Percentiles rank a stretch among this genome's conserved stretches.
These are phyloP conservation scores for Danionella dracula DNA, from an alignment of 2,797 vertebrate species.

Conservation along the genomic window DNA sequence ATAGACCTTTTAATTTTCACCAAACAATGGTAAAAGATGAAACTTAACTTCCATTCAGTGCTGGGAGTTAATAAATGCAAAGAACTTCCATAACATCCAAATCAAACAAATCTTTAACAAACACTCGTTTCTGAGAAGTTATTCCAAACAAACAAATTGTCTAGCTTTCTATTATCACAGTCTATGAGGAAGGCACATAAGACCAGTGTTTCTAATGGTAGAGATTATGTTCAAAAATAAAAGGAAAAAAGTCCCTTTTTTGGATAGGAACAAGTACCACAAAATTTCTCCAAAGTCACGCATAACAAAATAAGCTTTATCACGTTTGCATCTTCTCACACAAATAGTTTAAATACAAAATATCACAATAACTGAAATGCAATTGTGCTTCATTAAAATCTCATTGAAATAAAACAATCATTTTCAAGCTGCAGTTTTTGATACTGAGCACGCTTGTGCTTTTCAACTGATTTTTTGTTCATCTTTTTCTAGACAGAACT, in stretches of 20 bases:
- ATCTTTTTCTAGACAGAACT: no score
- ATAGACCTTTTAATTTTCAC: no score
- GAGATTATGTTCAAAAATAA: slow-evolving; percentile 15
- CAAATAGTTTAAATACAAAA: slow-evolving; percentile 49
- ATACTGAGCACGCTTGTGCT: slow-evolving; percentile 34
- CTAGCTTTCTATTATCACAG: slow-evolving; percentile 16
- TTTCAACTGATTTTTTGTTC: slow-evolving; percentile 1
- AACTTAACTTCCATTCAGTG: not conserved
- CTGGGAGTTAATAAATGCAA: not conserved
- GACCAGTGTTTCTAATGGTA: slow-evolving; percentile 15
- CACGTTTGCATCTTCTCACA: slow-evolving; percentile 42
- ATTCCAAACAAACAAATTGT: not conserved
- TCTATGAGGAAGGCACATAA: slow-evolving; percentile 31
- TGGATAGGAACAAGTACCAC: not conserved
- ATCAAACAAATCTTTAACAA: slow-evolving; percentile 14
- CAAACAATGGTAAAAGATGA: no score
- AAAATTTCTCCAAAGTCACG: slow-evolving; percentile 32
- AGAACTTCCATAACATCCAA: slow-evolving; percentile 10
- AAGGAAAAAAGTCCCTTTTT: not conserved
- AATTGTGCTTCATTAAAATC: slow-evolving; percentile 40
- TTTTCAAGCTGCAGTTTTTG: slow-evolving; percentile 29
- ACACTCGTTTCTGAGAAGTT: not conserved
- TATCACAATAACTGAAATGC: slow-evolving; percentile 22
- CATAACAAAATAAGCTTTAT: slow-evolving; percentile 42
- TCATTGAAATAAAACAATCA: slow-evolving; percentile 30